These are phyloP conservation scores for Drosophila aldrichi DNA, from an alignment of 2,888 invertebrate genomes.

Conservation along the genomic window DNA sequence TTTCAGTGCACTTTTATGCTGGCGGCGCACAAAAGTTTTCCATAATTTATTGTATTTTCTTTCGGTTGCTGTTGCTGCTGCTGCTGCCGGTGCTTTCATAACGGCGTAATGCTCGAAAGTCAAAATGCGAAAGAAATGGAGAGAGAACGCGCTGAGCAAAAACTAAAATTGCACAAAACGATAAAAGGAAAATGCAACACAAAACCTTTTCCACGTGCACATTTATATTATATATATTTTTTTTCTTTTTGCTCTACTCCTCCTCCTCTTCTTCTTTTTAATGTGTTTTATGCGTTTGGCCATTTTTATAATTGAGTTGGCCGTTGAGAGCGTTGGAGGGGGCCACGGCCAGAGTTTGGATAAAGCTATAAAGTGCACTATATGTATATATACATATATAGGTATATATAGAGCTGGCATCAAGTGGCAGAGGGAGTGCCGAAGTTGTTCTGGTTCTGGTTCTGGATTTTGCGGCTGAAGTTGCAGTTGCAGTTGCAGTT, in stretches of 20 bases:
- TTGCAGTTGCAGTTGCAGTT: conserved; percentile 22
- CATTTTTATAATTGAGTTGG: conserved; percentile 78
- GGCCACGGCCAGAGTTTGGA: conserved; percentile 3
- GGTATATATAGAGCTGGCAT: neutral
- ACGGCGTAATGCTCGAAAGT: conserved; percentile 49
- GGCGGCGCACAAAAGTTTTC: conserved; percentile 20
- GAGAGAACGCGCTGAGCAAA: conserved; percentile 12
- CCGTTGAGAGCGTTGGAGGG: conserved; percentile 29
- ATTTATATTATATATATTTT: conserved; percentile 32
- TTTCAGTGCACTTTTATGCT: conserved; percentile 14
- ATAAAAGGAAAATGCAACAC: conserved; percentile 65
- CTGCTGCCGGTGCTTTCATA: conserved; percentile 27
- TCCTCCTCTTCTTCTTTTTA: conserved; percentile 35
- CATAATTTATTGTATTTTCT: conserved; percentile 48
- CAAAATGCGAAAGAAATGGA: conserved; percentile 34
- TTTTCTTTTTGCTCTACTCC: neutral
- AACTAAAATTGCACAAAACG: conserved; percentile 58
- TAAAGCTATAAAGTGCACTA: conserved; percentile 38
- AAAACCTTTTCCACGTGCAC: conserved; percentile 69
- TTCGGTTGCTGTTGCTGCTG: conserved; percentile 11
- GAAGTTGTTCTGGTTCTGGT: conserved; percentile 27
- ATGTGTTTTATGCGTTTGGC: conserved; percentile 79
- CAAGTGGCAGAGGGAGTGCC: conserved; percentile 5
- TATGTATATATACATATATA: conserved; percentile 9
- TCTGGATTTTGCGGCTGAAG: conserved; percentile 11